Evolutionary conservation across 2,797 vertebrate genomes (phyloP).

Genomic region (Gobio occitaniae): DNA sequence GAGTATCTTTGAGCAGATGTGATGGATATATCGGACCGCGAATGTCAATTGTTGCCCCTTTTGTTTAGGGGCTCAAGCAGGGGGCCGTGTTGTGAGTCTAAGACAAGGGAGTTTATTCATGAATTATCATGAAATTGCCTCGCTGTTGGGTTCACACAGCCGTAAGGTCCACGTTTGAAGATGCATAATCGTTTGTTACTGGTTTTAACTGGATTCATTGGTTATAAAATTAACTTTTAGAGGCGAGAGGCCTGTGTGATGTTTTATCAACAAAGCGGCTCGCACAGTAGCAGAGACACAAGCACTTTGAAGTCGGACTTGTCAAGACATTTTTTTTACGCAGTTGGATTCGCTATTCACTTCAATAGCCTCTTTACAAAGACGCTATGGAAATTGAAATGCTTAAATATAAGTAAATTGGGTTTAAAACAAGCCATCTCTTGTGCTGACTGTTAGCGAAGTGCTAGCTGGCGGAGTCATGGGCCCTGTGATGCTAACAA

Average conservation of each 20-base stretch:
- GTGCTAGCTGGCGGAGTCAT: constrained; percentile 22
- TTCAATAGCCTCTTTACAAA: background rate
- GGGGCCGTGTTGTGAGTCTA: constrained; percentile 81
- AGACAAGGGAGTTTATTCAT: constrained; percentile 63
- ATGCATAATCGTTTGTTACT: background rate
- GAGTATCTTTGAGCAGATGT: constrained; percentile 64
- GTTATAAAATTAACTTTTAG: constrained; percentile 37
- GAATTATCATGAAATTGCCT: constrained; percentile 17
- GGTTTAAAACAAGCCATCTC: background rate
- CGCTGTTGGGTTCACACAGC: background rate
- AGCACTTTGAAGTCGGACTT: background rate
- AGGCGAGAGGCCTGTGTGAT: constrained; percentile 55
- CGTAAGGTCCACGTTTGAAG: background rate
- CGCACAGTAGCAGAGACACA: constrained; percentile 4
- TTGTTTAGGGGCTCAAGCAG: constrained; percentile 82
- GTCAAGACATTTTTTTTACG: background rate
- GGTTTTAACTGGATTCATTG: background rate
- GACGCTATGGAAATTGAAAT: background rate
- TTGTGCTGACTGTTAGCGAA: background rate
- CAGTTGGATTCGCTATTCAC: background rate
- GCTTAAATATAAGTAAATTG: background rate
- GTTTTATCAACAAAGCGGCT: constrained; percentile 50
- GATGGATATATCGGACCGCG: background rate
- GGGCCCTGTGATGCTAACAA: constrained; percentile 30
- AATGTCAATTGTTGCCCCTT: constrained; percentile 68